These are phyloP conservation scores for Amorpha juglandis DNA, from an alignment of 2,888 invertebrate genomes.

Conservation along the genomic window DNA sequence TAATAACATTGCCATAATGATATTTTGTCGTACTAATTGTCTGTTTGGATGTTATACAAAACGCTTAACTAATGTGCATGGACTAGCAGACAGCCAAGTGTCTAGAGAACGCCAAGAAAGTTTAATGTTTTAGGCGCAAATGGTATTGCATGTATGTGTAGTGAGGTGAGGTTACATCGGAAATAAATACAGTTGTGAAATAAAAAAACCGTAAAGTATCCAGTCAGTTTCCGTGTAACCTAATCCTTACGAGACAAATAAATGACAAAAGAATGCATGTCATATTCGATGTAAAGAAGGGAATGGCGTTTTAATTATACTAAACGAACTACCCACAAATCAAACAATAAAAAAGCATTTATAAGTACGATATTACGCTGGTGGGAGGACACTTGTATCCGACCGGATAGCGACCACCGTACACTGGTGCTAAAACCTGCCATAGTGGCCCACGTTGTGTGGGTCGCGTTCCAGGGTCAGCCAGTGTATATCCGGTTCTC, in stretches of 20 bases:
- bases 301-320: conserved; percentile 36
- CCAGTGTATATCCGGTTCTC: too few species aligned
- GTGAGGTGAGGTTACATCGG: conserved; percentile 2
- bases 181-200: not conserved
- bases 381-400: too few species aligned
- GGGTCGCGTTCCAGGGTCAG: too few species aligned
- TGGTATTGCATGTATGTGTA: conserved; percentile 25
- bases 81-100: conserved; percentile 52
- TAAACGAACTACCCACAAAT: not conserved
- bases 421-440: too few species aligned
- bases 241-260: conserved; percentile 11
- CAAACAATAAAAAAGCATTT: not conserved
- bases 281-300: conserved; percentile 39
- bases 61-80: conserved; percentile 58
- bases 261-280: conserved; percentile 43
- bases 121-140: conserved; percentile 21
- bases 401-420: too few species aligned
- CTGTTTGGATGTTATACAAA: conserved; percentile 19
- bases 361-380: too few species aligned
- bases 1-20: conserved; percentile 8
- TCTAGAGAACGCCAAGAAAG: conserved; percentile 35
- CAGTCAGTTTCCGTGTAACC: not conserved
- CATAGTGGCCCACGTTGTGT: too few species aligned
- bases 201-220: not conserved
- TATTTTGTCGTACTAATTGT: conserved; percentile 19